Base-by-base conservation (phyloP, 2,113 vertebrate species). In the Tympanuchus pallidicinctus region DNA sequence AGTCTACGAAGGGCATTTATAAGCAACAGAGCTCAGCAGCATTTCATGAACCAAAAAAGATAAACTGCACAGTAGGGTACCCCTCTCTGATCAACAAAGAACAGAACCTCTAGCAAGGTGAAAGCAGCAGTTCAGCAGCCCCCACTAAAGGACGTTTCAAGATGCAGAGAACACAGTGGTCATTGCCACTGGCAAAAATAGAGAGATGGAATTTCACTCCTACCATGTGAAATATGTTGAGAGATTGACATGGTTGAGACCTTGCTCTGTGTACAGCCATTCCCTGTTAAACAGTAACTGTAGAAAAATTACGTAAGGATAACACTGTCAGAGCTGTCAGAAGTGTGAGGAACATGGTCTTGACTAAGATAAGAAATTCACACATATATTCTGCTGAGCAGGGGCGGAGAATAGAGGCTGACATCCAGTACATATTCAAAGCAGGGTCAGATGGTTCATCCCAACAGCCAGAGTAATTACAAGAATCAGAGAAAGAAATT, bases 11-110 rank as follows among this genome's bases (percentile, higher is more conserved):
- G 78, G 25, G 25, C 8, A 16, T 38, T 85, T 84, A 66, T 50
- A 8, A 25, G 82, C 42, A 85, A 71, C 21, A 81, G 60, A 74
- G 19, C n/a, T 85, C 45, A 30, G 12, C 66, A 86, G 30, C 2
- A 4, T 7, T 40, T 83, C 56, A 77, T 13, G 28, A 93, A 63
- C 24, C 57, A 13, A 28, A 89, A 82, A 85, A 48, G n/a, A 92
- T 69, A 61, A 1, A 69, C n/a, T 61, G 57, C 59, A 89, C 63
- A 69, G 38, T 45, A 2, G 0, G 5, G 3, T 66, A 17, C 47
- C 56, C 16, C 72, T 17, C 36, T 63, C 48, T 88, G 70, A 80
- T 81, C 86, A 95, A 73, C 32, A 86, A 42, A 69, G 78, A 89
- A 15, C 91, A 91, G 93, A 94, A 87, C 32, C 24, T 75, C 48